A percentile compares a stretch with the other conserved stretches of the same genome.
These are phyloP conservation scores for Aphrophora alni DNA, from an alignment of 2,888 invertebrate genomes.

Conservation along the genomic window DNA sequence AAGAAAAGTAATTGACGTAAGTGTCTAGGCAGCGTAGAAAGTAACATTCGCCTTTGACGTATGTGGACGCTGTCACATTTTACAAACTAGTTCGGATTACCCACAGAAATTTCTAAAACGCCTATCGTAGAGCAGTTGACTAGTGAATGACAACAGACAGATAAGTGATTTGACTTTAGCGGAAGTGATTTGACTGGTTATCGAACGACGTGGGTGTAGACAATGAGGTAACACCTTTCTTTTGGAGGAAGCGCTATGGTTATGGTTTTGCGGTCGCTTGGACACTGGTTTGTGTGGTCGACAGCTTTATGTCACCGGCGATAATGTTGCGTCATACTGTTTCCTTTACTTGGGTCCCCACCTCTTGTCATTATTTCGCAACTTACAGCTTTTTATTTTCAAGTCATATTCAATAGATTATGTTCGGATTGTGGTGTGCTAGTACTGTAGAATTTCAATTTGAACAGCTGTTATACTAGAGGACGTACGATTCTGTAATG, in stretches of 20 bases:
- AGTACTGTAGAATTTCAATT: too few relatives aligned
- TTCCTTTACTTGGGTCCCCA: not conserved
- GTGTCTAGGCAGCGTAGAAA: too few relatives aligned
- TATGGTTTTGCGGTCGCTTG: not conserved
- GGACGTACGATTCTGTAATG: too few relatives aligned
- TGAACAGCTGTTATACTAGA: too few relatives aligned
- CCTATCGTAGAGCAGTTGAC: not conserved
- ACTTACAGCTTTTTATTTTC: too few relatives aligned
- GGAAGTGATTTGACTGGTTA: not conserved
- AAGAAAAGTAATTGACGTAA: too few relatives aligned
- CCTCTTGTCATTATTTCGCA: not conserved
- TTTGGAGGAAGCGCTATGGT: slow-evolving; percentile 2
- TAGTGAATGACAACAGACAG: not conserved
- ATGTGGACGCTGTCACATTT: not conserved
- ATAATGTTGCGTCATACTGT: not conserved
- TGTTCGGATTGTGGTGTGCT: too few relatives aligned
- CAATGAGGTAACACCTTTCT: not conserved
- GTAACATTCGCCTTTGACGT: too few relatives aligned
- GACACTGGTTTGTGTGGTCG: not conserved
- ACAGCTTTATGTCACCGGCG: not conserved
- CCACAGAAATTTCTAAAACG: not conserved
- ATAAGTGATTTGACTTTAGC: not conserved
- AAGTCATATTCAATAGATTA: too few relatives aligned
- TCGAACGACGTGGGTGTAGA: not conserved
- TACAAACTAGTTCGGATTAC: not conserved